Evolutionary conservation across 92 coral and sea anemone species (phyloP).

Genomic region (Zoanthus gigantus): DNA sequence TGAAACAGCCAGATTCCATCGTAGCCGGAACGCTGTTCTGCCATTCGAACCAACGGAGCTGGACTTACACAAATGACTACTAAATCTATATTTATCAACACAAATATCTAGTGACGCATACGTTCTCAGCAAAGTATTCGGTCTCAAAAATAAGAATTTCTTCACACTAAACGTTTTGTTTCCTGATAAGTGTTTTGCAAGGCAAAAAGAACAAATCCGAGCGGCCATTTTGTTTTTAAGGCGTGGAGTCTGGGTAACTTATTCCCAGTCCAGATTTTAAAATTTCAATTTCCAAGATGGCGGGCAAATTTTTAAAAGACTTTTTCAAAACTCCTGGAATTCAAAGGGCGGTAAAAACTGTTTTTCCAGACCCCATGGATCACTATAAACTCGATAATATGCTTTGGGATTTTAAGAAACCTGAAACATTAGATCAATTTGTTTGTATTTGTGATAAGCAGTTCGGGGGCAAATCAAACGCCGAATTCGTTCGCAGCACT

Average conservation of each 20-base stretch:
- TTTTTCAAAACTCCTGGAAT: conserved; percentile 68
- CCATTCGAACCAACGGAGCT: neutral
- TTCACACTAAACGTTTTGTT: neutral
- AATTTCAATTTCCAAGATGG: conserved; percentile 68
- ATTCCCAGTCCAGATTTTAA: conserved; percentile 11
- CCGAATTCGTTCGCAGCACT: conserved; percentile 79
- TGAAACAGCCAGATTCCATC: neutral
- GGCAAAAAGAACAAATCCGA: conserved; percentile 29
- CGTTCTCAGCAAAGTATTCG: neutral
- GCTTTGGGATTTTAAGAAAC: conserved; percentile 87
- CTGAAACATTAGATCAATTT: conserved; percentile 79
- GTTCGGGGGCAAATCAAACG: conserved; percentile 91
- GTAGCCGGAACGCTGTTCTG: neutral
- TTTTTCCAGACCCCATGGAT: conserved; percentile 92
- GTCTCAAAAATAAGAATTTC: neutral
- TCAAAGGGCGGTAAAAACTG: conserved; percentile 72
- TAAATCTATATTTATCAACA: neutral
- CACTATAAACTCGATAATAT: conserved; percentile 78
- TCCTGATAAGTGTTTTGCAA: neutral
- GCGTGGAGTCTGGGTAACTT: conserved; percentile 19
- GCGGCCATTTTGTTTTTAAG: conserved; percentile 19
- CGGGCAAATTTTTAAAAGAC: conserved; percentile 70
- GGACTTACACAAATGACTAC: neutral
- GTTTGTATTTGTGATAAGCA: conserved; percentile 85
- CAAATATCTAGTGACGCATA: neutral